Evolutionary conservation across 2,888 invertebrate species (phyloP).

Genomic region (Parochlus steinenii): DNA sequence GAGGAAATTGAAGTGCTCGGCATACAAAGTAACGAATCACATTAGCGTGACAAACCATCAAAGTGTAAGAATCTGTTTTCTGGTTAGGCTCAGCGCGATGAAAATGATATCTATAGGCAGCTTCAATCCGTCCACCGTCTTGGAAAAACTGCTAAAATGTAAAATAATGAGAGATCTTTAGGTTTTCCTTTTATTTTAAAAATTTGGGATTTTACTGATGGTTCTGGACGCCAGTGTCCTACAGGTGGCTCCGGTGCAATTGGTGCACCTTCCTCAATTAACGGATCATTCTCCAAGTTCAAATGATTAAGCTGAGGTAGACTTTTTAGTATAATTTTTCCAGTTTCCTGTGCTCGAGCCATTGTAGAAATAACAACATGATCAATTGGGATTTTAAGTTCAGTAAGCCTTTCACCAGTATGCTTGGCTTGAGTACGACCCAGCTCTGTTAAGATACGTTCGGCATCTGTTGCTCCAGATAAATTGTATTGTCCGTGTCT

Average conservation of each 20-base stretch:
- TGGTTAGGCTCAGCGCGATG: constrained; percentile 74
- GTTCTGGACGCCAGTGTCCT: constrained; percentile 74
- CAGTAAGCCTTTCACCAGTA: constrained; percentile 67
- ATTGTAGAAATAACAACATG: constrained; percentile 75
- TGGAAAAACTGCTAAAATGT: constrained; percentile 66
- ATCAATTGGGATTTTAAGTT: constrained; percentile 63
- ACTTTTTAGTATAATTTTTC: constrained; percentile 57
- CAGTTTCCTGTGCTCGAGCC: constrained; percentile 86
- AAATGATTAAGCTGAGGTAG: constrained; percentile 32
- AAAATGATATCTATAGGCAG: constrained; percentile 86
- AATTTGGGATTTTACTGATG: constrained; percentile 37
- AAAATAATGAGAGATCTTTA: constrained; percentile 7
- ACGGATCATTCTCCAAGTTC: constrained; percentile 44
- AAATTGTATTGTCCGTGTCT: constrained; percentile 90
- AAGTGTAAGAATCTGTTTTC: constrained; percentile 64
- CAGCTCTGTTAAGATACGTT: constrained; percentile 60
- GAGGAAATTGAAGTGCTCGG: constrained; percentile 86
- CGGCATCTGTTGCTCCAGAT: constrained; percentile 49
- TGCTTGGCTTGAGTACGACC: constrained; percentile 70
- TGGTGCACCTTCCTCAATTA: constrained; percentile 86
- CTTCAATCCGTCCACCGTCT: constrained; percentile 89
- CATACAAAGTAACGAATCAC: constrained; percentile 93
- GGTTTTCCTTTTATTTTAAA: background rate
- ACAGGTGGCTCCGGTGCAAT: constrained; percentile 81
- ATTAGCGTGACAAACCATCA: constrained; percentile 94